Conservation (phyloP, 2,888 invertebrate species). For the Stegophylla sp. region DNA sequence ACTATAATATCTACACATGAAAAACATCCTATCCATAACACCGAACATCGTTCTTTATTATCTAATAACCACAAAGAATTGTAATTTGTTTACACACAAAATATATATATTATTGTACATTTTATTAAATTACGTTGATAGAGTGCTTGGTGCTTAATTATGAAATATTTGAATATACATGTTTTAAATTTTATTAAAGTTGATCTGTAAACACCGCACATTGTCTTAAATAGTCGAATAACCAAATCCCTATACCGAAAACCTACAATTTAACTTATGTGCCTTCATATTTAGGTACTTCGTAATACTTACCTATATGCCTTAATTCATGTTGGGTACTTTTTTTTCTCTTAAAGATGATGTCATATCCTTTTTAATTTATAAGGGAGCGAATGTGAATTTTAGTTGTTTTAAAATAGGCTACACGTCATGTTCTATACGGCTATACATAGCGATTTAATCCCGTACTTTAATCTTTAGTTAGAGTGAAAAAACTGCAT, state of each 20-base stretch:
- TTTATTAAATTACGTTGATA: not conserved
- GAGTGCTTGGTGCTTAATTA: not conserved
- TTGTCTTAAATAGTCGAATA: not conserved
- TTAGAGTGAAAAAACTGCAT: slow-evolving; percentile 30
- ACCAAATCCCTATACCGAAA: not conserved
- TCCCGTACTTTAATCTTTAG: slow-evolving; percentile 31
- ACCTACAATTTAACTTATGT: not conserved
- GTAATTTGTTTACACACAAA: not conserved
- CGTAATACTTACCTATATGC: not conserved
- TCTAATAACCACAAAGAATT: not conserved
- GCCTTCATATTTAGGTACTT: not conserved
- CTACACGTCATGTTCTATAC: slow-evolving; percentile 9
- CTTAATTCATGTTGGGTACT: no score
- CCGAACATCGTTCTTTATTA: slow-evolving; percentile 2
- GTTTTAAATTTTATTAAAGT: no score
- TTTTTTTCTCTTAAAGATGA: not conserved
- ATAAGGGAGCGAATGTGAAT: no score
- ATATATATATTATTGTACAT: not conserved
- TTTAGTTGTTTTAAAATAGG: slow-evolving; percentile 22
- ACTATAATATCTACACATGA: not conserved
- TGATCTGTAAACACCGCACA: no score
- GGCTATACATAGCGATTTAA: not conserved
- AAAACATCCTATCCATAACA: slow-evolving; percentile 22
- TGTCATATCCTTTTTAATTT: not conserved
- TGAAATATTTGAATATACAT: not conserved